Base-by-base conservation (phyloP, 2,113 vertebrate genomes). In the Gymnogyps californianus region DNA sequence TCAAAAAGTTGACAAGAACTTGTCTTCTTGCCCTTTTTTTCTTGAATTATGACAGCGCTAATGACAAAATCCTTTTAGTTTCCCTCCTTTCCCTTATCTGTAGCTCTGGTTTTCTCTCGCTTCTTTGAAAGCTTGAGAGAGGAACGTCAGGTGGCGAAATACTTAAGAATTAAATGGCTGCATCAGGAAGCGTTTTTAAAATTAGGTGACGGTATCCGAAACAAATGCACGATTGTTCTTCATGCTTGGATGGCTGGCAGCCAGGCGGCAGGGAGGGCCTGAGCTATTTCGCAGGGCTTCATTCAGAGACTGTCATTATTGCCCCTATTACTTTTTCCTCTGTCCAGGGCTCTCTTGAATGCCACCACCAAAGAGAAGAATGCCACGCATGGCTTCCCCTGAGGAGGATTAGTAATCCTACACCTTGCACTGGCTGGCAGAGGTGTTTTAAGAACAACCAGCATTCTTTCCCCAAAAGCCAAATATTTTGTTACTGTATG, bases 321-420 rank as follows among this genome's bases (percentile, higher is more conserved):
- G 82, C 86, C 81, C 71, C 70, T 83, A 40, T 92, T 92, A 75
- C 83, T 85, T 91, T 92, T 90, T 79, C 64, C n/a, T 89, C 86
- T 5, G 3, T 85, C 72, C 62, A 57, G 29, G 70, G 46, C 87
- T 80, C 47, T 31, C 67, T 58, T 85, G 91, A 93, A 95, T 96
- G 87, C 67, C 79, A 91, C 76, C 82, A 84, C 62, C 55, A 75
- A 94, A 95, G 71, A 11, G 21, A 96, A 91, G 95, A 96, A 97
- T 97, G 96, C 84, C 91, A 96, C 19, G 84, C 93, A 90, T 95
- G 96, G 93, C 90, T 96, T 90, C 80, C 89, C 38, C 51, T 76
- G 32, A 91, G 75, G 52, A 83, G 67, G 95, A 96, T 96, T 96
- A 97, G 91, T 93, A 97, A 96, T 92, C 85, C 89, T 91, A 92